Conservation (phyloP, 2,888 invertebrate species). For the Cerceris rybyensis region DNA sequence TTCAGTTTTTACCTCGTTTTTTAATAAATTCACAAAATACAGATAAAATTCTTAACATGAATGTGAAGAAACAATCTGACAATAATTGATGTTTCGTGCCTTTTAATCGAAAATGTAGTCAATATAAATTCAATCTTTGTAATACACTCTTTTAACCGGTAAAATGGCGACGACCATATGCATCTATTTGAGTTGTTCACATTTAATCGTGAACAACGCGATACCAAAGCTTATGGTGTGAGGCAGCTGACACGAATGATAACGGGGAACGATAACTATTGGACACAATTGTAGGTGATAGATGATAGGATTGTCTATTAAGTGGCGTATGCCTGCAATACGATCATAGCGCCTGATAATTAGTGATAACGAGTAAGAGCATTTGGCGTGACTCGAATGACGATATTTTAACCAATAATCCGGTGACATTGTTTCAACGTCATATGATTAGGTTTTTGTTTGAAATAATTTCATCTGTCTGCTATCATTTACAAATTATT, state of each 20-base stretch:
- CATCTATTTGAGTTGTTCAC: conserved; percentile 9
- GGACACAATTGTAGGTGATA: conserved; percentile 18
- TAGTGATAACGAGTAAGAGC: conserved; percentile 2
- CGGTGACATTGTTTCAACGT: too few relatives aligned
- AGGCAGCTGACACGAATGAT: conserved; percentile 21
- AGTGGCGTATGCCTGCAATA: conserved; percentile 12
- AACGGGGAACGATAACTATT: conserved; percentile 25
- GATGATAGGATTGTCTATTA: conserved; percentile 22
- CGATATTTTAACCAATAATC: too few relatives aligned
- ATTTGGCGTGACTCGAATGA: too few relatives aligned
- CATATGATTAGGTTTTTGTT: too few relatives aligned
- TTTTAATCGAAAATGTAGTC: background rate
- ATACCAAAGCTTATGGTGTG: background rate
- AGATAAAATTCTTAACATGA: too few relatives aligned
- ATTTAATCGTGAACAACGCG: conserved; percentile 20
- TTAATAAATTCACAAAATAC: too few relatives aligned
- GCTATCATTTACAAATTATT: too few relatives aligned
- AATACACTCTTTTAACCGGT: too few relatives aligned
- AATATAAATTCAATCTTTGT: background rate
- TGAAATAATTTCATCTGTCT: too few relatives aligned
- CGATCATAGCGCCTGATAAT: conserved; percentile 15
- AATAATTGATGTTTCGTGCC: background rate
- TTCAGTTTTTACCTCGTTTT: too few relatives aligned
- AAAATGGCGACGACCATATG: background rate
- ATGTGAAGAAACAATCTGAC: too few relatives aligned